A percentile compares a stretch with the other conserved stretches of the same genome.
phyloP scores from a whole-genome alignment of 2,113 vertebrate genomes.

The Ceyx cyanopectus region DNA sequence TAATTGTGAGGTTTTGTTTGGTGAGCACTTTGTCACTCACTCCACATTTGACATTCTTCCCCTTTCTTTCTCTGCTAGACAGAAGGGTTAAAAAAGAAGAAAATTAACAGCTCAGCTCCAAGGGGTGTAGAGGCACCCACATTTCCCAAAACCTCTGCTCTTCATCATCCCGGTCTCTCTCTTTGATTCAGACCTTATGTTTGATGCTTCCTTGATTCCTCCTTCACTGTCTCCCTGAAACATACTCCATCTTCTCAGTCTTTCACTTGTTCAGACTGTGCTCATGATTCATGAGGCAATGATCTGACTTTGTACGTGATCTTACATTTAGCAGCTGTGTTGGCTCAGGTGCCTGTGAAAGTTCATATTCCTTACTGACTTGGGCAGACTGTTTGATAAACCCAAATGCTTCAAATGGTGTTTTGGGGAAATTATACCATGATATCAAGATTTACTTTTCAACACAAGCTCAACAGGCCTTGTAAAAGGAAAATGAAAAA shows the following conservation, averaged over 20 bases:
- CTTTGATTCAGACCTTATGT: neutral
- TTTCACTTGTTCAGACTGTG: neutral
- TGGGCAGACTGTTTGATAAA: neutral
- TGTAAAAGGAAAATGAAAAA: neutral
- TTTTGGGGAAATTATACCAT: neutral
- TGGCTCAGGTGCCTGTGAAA: neutral
- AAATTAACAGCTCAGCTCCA: neutral
- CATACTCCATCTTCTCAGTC: neutral
- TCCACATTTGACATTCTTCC: slow-evolving; percentile 21
- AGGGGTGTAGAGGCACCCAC: neutral
- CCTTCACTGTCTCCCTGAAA: neutral
- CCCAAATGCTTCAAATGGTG: neutral
- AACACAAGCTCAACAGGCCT: neutral
- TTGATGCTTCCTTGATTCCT: neutral
- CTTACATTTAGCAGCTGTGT: slow-evolving; percentile 36
- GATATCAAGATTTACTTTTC: neutral
- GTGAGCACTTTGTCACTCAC: slow-evolving; percentile 53
- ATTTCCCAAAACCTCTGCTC: neutral
- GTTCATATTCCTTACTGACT: neutral
- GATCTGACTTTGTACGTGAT: slow-evolving; percentile 24
- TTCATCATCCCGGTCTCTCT: neutral
- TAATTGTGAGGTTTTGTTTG: slow-evolving; percentile 63
- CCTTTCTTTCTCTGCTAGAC: neutral
- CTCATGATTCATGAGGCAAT: slow-evolving; percentile 27
- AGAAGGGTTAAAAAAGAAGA: neutral